phyloP scores from a whole-genome alignment of 2,888 invertebrate genomes.

The Cactoblastis cactorum region DNA sequence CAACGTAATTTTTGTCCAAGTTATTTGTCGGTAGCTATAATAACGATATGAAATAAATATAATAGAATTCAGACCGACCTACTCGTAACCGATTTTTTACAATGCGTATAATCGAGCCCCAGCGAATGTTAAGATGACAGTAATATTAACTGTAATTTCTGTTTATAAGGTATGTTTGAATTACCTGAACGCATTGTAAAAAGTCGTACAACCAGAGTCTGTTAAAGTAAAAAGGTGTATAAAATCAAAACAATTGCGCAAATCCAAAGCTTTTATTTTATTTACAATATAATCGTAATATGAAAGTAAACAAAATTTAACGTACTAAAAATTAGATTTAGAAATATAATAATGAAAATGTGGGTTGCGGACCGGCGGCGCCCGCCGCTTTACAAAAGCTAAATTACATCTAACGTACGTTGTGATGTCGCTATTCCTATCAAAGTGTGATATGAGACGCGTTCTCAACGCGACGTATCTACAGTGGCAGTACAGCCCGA shows the following conservation, averaged over 20 bases:
- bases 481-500: constrained; percentile 59
- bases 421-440: constrained; percentile 27
- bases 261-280: constrained; percentile 79
- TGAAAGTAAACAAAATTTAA: constrained; percentile 78
- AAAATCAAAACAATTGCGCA: constrained; percentile 42
- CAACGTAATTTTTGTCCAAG: too few relatives aligned
- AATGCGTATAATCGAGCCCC: too few relatives aligned
- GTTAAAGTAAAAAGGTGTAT: too few relatives aligned
- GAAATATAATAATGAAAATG: constrained; percentile 49
- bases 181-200: too few relatives aligned
- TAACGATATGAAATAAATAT: too few relatives aligned
- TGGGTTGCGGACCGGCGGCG: constrained; percentile 1
- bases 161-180: too few relatives aligned
- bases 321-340: constrained; percentile 70
- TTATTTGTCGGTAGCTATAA: too few relatives aligned
- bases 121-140: too few relatives aligned
- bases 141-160: too few relatives aligned
- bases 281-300: constrained; percentile 73
- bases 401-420: constrained; percentile 51
- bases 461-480: constrained; percentile 39
- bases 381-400: constrained; percentile 63
- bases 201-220: too few relatives aligned
- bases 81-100: too few relatives aligned
- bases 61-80: too few relatives aligned
- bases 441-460: constrained; percentile 47